A percentile compares a stretch with the other conserved stretches of the same genome.
Conservation (phyloP, 2,797 vertebrate species). For the Hippocampus kuda region DNA sequence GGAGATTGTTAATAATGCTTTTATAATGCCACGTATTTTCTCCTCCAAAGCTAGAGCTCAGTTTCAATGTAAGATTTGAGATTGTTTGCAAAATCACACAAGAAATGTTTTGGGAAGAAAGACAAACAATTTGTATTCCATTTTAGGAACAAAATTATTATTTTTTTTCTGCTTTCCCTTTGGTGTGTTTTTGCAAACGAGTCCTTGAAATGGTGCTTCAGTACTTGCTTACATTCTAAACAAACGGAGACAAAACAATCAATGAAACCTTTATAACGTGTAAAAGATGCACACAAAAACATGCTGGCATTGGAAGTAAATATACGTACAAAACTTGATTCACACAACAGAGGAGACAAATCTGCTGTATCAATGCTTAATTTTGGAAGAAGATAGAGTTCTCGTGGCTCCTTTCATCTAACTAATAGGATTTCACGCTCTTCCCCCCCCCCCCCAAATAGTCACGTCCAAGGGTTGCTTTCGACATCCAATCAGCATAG, state of each 20-base stretch:
- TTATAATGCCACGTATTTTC: neutral
- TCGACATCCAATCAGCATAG: neutral
- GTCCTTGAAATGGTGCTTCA: neutral
- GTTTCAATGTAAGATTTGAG: neutral
- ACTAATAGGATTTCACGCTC: neutral
- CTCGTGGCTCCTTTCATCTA: neutral
- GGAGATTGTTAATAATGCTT: neutral
- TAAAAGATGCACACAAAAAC: conserved; percentile 2
- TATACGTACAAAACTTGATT: neutral
- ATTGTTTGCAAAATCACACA: neutral
- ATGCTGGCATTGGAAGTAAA: neutral
- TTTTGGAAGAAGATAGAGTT: neutral
- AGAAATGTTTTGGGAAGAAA: neutral
- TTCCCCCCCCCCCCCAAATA: neutral
- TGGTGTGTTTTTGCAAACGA: neutral
- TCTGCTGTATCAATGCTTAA: neutral
- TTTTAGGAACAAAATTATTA: neutral
- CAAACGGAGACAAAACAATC: neutral
- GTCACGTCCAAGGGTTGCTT: neutral
- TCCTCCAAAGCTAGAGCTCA: neutral
- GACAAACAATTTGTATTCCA: neutral
- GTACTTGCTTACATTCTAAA: neutral
- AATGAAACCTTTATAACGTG: neutral
- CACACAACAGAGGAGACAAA: neutral
- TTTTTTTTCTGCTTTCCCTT: neutral